Conservation (phyloP, 1,140 invertebrate species). For the Drosophila fuyamai region DNA sequence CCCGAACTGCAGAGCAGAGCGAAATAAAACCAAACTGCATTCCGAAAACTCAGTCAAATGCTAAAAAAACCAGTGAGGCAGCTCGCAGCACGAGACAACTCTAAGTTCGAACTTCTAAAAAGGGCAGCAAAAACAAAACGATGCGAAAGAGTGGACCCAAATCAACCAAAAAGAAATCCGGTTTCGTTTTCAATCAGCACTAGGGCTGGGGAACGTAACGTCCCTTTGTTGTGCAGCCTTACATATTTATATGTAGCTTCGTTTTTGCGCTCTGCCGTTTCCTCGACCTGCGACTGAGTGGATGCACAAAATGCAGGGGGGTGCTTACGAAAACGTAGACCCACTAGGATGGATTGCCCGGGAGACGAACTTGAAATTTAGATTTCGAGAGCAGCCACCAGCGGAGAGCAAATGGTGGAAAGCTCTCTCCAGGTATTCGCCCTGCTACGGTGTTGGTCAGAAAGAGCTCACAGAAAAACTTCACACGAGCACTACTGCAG, state of each 20-base stretch:
- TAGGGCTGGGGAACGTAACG: slow-evolving; percentile 39
- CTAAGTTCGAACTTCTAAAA: slow-evolving; percentile 57
- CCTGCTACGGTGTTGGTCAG: slow-evolving; percentile 31
- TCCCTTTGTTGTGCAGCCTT: slow-evolving; percentile 27
- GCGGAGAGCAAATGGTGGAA: slow-evolving; percentile 17
- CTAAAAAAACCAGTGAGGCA: slow-evolving; percentile 44
- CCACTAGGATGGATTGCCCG: slow-evolving; percentile 55
- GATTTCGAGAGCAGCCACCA: slow-evolving; percentile 71
- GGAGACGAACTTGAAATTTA: slow-evolving; percentile 81
- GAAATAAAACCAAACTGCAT: slow-evolving; percentile 68
- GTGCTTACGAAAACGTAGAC: slow-evolving; percentile 30
- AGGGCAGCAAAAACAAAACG: slow-evolving; percentile 37
- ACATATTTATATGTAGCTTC: slow-evolving; percentile 22
- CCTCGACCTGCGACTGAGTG: slow-evolving; percentile 30
- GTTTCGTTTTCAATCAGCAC: slow-evolving; percentile 79
- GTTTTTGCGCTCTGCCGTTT: slow-evolving; percentile 30
- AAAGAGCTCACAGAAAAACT: slow-evolving; percentile 2
- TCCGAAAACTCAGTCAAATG: slow-evolving; percentile 77
- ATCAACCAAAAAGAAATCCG: slow-evolving; percentile 72
- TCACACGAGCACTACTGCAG: slow-evolving; percentile 30
- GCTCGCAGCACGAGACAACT: slow-evolving; percentile 48
- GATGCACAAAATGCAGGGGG: slow-evolving; percentile 41
- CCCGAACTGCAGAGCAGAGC: slow-evolving; percentile 34
- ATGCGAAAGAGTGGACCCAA: slow-evolving; percentile 8
- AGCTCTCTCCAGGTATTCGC: slow-evolving; percentile 27